Evolutionary conservation across 1,140 invertebrate genomes (phyloP).

Genomic region (Papilio dardanus): DNA sequence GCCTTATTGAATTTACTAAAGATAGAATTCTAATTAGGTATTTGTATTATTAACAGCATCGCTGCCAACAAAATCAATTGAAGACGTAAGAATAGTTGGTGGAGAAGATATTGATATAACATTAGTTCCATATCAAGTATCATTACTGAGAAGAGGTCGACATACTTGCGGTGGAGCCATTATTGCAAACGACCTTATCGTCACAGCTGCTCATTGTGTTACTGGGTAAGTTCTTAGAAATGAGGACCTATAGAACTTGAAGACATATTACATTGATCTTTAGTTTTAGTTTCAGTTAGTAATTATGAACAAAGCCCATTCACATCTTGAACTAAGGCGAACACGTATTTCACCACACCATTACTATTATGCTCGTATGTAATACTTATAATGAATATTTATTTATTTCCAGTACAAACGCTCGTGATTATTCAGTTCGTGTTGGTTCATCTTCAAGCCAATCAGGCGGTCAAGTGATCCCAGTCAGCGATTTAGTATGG

Average conservation of each 20-base stretch:
- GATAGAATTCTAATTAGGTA: too few species aligned
- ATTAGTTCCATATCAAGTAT: slow-evolving; percentile 84
- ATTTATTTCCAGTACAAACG: slow-evolving; percentile 46
- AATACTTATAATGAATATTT: too few species aligned
- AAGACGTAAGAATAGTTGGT: slow-evolving; percentile 66
- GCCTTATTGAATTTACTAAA: too few species aligned
- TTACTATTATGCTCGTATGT: too few species aligned
- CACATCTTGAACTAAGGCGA: too few species aligned
- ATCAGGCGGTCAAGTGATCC: slow-evolving; percentile 57
- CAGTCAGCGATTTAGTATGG: slow-evolving; percentile 58
- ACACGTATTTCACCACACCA: too few species aligned
- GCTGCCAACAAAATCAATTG: slow-evolving; percentile 49
- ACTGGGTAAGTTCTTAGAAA: slow-evolving; percentile 54
- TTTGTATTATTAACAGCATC: slow-evolving; percentile 42
- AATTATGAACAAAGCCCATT: too few species aligned
- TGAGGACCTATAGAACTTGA: neutral
- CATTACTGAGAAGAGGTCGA: slow-evolving; percentile 77
- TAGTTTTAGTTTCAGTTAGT: too few species aligned
- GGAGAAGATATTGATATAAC: slow-evolving; percentile 71
- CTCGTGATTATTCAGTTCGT: slow-evolving; percentile 56
- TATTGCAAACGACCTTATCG: slow-evolving; percentile 82
- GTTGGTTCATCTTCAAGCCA: slow-evolving; percentile 66
- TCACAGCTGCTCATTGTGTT: slow-evolving; percentile 88
- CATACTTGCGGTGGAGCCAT: slow-evolving; percentile 86
- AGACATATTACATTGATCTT: too few species aligned